phyloP scores from a whole-genome alignment of 2,113 vertebrate genomes.

The Lethenteron camtschaticum region DNA sequence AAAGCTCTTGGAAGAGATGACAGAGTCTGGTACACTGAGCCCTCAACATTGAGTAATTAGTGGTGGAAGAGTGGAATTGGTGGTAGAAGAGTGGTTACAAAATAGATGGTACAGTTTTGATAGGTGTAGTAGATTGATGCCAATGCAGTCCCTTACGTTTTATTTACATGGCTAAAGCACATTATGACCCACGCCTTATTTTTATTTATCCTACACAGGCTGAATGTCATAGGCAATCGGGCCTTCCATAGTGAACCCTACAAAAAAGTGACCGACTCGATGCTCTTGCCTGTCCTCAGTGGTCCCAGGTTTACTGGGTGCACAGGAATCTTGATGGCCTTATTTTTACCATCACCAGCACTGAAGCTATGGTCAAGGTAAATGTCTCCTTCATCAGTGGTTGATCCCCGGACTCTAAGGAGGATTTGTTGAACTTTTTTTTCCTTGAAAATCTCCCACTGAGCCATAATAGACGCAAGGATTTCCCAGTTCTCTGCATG shows the following conservation, averaged over 20 bases:
- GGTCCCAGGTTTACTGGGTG: background rate
- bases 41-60: too few relatives aligned
- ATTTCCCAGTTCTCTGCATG: background rate
- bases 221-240: conserved; percentile 1
- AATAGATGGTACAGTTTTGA: too few relatives aligned
- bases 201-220: background rate
- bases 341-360: background rate
- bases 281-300: conserved; percentile 4
- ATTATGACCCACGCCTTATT: too few relatives aligned
- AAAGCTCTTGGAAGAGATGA: too few relatives aligned
- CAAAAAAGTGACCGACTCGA: background rate
- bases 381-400: conserved; percentile 2
- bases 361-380: background rate
- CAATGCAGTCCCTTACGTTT: too few relatives aligned
- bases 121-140: too few relatives aligned
- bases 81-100: too few relatives aligned
- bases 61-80: too few relatives aligned
- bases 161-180: too few relatives aligned
- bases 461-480: background rate
- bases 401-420: background rate
- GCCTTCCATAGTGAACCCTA: background rate
- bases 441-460: background rate
- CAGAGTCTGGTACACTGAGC: too few relatives aligned
- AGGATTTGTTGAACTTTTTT: background rate
- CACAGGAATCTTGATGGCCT: conserved; percentile 3